Conservation (phyloP, 2,888 invertebrate genomes). For the Noctuana brunneofusca region DNA sequence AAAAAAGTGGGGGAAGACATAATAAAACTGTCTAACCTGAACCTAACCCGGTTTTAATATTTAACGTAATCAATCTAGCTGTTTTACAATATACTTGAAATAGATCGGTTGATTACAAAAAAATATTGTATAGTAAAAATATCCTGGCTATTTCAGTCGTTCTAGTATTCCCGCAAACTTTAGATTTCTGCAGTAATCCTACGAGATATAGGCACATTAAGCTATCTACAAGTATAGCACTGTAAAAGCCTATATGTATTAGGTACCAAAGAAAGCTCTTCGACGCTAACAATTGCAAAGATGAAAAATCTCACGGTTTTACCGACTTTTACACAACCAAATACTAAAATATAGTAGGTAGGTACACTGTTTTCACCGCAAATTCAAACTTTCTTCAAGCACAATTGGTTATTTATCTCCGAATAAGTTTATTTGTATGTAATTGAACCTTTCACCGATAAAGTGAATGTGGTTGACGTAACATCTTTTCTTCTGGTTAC, state of each 20-base stretch:
- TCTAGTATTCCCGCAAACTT: neutral
- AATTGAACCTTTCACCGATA: constrained; percentile 65
- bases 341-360: constrained; percentile 18
- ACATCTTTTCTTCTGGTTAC: constrained; percentile 9
- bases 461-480: constrained; percentile 51
- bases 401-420: constrained; percentile 48
- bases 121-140: too few relatives aligned
- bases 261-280: constrained; percentile 12
- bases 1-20: too few relatives aligned
- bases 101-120: too few relatives aligned
- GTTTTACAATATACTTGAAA: too few relatives aligned
- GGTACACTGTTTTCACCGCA: constrained; percentile 15
- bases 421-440: constrained; percentile 43
- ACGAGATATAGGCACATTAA: neutral
- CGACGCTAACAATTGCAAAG: constrained; percentile 19
- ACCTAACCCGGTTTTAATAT: too few relatives aligned
- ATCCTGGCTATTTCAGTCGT: too few relatives aligned
- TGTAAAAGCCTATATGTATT: neutral
- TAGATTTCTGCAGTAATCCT: too few relatives aligned
- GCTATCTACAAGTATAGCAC: neutral
- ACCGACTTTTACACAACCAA: constrained; percentile 13
- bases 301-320: constrained; percentile 26
- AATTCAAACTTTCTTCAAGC: constrained; percentile 38
- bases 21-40: too few relatives aligned
- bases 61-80: too few relatives aligned